A percentile compares a stretch with the other conserved stretches of the same genome.
Evolutionary conservation across 2,113 vertebrate species (phyloP).

Genomic region (Anhinga anhinga): DNA sequence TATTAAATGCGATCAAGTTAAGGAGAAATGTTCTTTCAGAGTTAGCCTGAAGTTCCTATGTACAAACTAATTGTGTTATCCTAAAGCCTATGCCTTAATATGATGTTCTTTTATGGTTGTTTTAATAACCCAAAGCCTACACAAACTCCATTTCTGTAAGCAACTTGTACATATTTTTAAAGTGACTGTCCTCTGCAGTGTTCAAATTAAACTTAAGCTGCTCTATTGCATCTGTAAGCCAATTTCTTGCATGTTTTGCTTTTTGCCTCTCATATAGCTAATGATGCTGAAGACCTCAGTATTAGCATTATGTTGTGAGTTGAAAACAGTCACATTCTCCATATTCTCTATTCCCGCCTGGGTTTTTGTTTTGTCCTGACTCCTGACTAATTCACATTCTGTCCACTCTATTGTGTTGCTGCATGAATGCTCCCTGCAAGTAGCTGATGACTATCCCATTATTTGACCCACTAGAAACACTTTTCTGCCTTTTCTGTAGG

Average conservation of each 20-base stretch:
- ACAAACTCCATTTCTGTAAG: neutral
- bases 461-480: slow-evolving; percentile 48
- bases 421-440: slow-evolving; percentile 62
- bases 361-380: neutral
- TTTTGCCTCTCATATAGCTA: neutral
- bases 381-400: slow-evolving; percentile 69
- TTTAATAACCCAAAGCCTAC: neutral
- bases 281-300: neutral
- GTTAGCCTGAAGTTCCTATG: neutral
- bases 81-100: neutral
- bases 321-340: neutral
- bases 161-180: neutral
- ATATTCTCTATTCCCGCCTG: neutral
- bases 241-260: neutral
- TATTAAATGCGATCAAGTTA: neutral
- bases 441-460: slow-evolving; percentile 53
- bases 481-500: slow-evolving; percentile 47
- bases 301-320: neutral
- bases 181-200: neutral
- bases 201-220: neutral
- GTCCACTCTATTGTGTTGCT: slow-evolving; percentile 28
- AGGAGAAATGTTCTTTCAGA: neutral
- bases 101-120: fast-evolving
- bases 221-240: neutral
- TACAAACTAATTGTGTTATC: too few relatives aligned